These are phyloP conservation scores for Variabilichromis moorii DNA, from an alignment of 2,113 vertebrate species.

Conservation along the genomic window DNA sequence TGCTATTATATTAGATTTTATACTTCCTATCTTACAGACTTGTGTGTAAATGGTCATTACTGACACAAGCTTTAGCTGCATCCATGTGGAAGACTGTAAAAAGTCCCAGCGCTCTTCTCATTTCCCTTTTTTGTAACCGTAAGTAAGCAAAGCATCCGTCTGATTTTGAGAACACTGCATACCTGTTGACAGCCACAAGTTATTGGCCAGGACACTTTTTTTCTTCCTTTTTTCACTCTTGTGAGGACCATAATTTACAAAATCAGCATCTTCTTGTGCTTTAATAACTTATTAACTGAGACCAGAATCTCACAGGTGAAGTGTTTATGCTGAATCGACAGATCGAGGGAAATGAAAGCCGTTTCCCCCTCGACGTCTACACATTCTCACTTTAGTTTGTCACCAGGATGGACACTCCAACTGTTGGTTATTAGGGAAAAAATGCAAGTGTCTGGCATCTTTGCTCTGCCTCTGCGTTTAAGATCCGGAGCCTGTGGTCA, in stretches of 20 bases:
- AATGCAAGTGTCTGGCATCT: neutral
- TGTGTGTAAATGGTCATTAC: neutral
- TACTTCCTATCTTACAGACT: neutral
- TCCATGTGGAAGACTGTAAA: neutral
- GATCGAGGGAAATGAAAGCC: neutral
- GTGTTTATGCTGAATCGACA: neutral
- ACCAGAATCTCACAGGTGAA: neutral
- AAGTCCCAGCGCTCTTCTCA: neutral
- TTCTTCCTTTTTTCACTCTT: neutral
- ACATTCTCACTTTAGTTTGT: neutral
- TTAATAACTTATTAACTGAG: neutral
- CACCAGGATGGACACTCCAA: fast-evolving
- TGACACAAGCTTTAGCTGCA: neutral
- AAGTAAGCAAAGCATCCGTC: neutral
- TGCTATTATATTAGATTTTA: neutral
- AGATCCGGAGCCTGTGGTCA: neutral
- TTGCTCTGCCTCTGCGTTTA: neutral
- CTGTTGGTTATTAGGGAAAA: neutral
- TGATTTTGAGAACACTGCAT: neutral
- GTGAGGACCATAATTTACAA: neutral
- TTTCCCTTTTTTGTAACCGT: neutral
- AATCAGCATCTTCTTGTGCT: neutral
- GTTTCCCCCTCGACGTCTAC: fast-evolving
- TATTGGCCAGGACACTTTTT: neutral
- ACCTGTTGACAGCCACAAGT: neutral